Base-by-base conservation (phyloP, 1,140 invertebrate genomes). In the Belonocnema kinseyi region DNA sequence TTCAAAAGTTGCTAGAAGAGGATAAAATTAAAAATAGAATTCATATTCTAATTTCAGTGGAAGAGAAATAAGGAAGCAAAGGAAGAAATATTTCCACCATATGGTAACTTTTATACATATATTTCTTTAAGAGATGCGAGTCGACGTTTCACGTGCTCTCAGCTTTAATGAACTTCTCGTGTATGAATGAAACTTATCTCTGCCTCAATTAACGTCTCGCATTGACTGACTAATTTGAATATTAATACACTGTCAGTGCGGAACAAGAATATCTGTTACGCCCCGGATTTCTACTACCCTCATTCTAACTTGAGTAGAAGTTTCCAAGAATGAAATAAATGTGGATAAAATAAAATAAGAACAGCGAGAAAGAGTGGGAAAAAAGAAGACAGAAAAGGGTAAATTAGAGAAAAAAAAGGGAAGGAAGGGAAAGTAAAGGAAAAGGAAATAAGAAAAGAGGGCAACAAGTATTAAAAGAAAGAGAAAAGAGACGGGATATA, bases 131-230 rank as follows among this genome's bases (percentile, higher is more conserved):
- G 33, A 66, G 13, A 46, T 66, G 61, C 46, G 26, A 26, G 61
- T 66, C 61, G 5, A 66, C 61, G 33, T n/a, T 66, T 66, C 61
- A 66, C 61, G 61, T 66, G 61, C 61, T 66, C 61, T 66, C 26
- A 66, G 16, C 61, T 66, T 66, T 66, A 66, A 66, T 66, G 61
- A 66, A 66, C 61, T 66, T 66, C 61, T 66, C 61, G 46, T 33
- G 61, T 66, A 40, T 66, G 61, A 66, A 66, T 66, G 61, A 66
- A 66, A 66, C 40, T 76, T 53, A 76, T 76, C 70, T 76, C 33
- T 13, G 50, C 33, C 75, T 71, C 54, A 71, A 75, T 75, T 61
- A 66, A 71, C 58, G 70, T 76, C 58, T 50, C 56, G 50, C n/a
- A 66, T 40, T 53, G 52, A 12, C 61, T 52, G 50, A 66, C 75